Conservation (phyloP, 2,113 vertebrate species). For the Salvelinus sp. region DNA sequence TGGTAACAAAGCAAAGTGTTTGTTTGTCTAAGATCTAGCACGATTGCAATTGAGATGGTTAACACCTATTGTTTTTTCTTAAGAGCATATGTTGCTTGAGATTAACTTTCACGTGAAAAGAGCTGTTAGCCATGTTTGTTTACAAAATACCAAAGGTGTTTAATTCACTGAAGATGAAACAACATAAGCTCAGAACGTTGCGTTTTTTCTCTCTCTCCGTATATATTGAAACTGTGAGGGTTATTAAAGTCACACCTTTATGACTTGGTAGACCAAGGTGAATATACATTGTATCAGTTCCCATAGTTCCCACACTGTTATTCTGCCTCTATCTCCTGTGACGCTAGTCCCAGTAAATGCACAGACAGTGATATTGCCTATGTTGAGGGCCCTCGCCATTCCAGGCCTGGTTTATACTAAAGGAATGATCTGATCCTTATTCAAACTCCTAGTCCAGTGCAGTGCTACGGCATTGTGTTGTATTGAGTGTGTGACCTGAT, state of each 20-base stretch:
- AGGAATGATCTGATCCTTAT: background rate
- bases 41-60: slow-evolving; percentile 78
- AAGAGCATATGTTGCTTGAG: slow-evolving; percentile 79
- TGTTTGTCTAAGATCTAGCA: slow-evolving; percentile 76
- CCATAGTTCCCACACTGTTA: background rate
- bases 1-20: slow-evolving; percentile 82
- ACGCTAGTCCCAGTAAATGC: background rate
- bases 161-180: slow-evolving; percentile 71
- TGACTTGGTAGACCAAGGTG: slow-evolving; percentile 67
- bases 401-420: background rate
- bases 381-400: background rate
- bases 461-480: background rate
- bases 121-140: slow-evolving; percentile 78
- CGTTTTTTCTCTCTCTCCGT: slow-evolving; percentile 40
- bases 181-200: slow-evolving; percentile 69
- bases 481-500: background rate
- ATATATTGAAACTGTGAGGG: slow-evolving; percentile 68
- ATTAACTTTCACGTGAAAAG: slow-evolving; percentile 74
- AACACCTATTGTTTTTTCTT: slow-evolving; percentile 75
- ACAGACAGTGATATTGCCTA: background rate
- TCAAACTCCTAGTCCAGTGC: background rate
- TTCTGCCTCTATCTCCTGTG: background rate
- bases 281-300: background rate
- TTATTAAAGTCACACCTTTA: slow-evolving; percentile 74
- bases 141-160: slow-evolving; percentile 76